Evolutionary conservation across 2,113 vertebrate species (phyloP).

Genomic region (Peromyscus maniculatus): DNA sequence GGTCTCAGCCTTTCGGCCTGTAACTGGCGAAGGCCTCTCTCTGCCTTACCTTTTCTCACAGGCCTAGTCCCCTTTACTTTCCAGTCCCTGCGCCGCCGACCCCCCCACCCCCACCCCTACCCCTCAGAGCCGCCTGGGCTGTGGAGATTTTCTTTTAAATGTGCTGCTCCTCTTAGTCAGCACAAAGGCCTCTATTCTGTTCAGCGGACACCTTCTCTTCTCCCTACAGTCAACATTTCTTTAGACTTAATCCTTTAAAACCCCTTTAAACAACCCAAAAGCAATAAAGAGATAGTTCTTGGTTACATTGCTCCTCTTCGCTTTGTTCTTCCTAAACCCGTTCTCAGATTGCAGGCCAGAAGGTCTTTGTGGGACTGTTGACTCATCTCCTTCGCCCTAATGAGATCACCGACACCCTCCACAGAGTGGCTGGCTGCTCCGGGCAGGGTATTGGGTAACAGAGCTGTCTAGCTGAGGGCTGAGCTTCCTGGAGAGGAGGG

Average conservation of each 20-base stretch:
- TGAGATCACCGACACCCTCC: slow-evolving; percentile 43
- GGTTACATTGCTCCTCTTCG: slow-evolving; percentile 77
- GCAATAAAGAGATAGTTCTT: slow-evolving; percentile 75
- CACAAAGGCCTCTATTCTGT: slow-evolving; percentile 80
- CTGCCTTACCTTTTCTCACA: not conserved
- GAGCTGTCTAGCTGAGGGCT: slow-evolving; percentile 59
- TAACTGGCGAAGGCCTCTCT: not conserved
- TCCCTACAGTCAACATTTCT: slow-evolving; percentile 76
- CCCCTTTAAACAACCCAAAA: slow-evolving; percentile 80
- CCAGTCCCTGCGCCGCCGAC: not conserved
- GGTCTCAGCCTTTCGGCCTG: not conserved
- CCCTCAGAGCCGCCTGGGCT: not conserved
- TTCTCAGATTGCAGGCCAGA: slow-evolving; percentile 76
- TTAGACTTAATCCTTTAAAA: slow-evolving; percentile 82
- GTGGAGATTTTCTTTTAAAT: slow-evolving; percentile 50
- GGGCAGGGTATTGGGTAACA: not conserved
- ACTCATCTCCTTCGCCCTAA: slow-evolving; percentile 72
- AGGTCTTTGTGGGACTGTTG: slow-evolving; percentile 80
- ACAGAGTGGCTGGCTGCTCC: not conserved
- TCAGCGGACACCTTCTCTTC: slow-evolving; percentile 76
- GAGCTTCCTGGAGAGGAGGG: slow-evolving; percentile 39
- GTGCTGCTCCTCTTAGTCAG: slow-evolving; percentile 68
- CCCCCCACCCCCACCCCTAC: not conserved
- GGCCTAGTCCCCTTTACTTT: not conserved
- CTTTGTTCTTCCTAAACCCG: slow-evolving; percentile 81